phyloP scores from a whole-genome alignment of 2,113 vertebrate species.

The Eclectus roratus region DNA sequence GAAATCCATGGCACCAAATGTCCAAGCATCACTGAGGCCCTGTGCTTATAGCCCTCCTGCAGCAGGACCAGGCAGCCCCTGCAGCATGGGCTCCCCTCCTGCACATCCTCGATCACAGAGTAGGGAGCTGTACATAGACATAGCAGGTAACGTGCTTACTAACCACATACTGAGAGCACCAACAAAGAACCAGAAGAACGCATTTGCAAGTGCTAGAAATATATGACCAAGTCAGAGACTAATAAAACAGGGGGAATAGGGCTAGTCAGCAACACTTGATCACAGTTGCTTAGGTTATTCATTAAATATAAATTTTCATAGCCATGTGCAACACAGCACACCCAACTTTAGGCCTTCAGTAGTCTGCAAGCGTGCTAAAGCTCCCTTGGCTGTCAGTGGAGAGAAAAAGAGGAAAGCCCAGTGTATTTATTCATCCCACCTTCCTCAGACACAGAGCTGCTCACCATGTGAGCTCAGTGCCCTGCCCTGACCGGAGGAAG shows the following conservation, averaged over 20 bases:
- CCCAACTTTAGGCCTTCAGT: not conserved
- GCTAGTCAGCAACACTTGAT: not conserved
- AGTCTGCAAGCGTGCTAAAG: not conserved
- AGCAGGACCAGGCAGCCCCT: not conserved
- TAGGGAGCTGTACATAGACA: not conserved
- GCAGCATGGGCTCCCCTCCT: not conserved
- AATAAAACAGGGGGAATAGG: not conserved
- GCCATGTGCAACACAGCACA: not conserved
- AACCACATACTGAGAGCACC: not conserved
- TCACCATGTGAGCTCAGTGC: not conserved
- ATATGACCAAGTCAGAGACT: not conserved
- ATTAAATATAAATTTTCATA: not conserved
- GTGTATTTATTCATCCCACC: not conserved
- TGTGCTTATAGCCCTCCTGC: not conserved
- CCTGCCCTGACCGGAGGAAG: not conserved
- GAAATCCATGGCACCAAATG: not conserved
- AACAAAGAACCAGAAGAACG: not conserved
- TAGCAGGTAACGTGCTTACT: fast-evolving
- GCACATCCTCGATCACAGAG: not conserved
- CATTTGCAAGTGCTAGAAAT: not conserved
- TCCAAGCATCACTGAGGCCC: not conserved
- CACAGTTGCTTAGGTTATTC: not conserved
- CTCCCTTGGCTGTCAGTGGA: not conserved
- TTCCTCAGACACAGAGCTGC: not conserved
- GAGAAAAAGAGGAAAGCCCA: not conserved